Conservation (phyloP, 2,888 invertebrate species). For the Disparrhopalites patrizii region DNA sequence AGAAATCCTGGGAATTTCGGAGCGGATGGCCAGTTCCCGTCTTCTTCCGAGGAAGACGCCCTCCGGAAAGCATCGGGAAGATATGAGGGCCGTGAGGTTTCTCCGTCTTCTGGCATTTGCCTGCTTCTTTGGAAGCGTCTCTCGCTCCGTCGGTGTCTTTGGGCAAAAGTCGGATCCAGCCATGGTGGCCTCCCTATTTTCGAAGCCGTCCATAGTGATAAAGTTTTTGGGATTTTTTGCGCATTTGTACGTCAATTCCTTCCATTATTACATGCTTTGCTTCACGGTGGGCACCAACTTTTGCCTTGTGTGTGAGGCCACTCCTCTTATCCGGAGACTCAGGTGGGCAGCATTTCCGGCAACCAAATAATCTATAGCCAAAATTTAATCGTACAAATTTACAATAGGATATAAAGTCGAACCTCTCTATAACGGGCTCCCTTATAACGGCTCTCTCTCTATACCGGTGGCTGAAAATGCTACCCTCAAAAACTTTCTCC, state of each 20-base stretch:
- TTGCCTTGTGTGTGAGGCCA: not conserved
- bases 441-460: too few species aligned
- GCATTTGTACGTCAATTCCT: not conserved
- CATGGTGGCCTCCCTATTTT: not conserved
- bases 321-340: not conserved
- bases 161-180: not conserved
- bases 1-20: too few species aligned
- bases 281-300: not conserved
- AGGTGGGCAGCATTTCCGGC: too few species aligned
- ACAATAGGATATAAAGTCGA: too few species aligned
- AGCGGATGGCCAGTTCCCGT: too few species aligned
- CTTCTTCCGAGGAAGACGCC: too few species aligned
- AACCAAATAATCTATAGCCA: too few species aligned
- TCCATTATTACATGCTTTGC: not conserved
- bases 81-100: not conserved
- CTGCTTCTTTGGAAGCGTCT: not conserved
- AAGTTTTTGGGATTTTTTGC: not conserved
- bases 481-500: too few species aligned
- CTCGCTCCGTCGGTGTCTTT: not conserved
- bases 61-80: too few species aligned
- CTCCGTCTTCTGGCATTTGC: not conserved
- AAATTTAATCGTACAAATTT: too few species aligned
- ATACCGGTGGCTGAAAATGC: too few species aligned
- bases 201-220: not conserved
- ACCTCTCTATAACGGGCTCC: too few species aligned